phyloP scores from a whole-genome alignment of 2,888 invertebrate species.

The Ophraella communa region DNA sequence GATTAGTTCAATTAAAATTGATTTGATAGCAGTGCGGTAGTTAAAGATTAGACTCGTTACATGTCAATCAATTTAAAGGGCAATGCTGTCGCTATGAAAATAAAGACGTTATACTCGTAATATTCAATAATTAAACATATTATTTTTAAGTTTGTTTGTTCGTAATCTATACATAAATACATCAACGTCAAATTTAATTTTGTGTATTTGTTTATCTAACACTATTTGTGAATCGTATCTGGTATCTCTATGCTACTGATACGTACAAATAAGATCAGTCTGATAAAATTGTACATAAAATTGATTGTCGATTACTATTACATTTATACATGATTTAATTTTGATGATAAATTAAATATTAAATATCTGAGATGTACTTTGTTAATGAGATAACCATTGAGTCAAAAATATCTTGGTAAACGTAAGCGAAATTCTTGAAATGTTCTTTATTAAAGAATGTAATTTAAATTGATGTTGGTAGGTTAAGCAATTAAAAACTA shows the following conservation, averaged over 20 bases:
- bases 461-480: neutral
- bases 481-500: neutral
- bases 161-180: neutral
- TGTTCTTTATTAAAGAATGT: no score
- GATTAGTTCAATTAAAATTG: slow-evolving; percentile 2
- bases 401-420: neutral
- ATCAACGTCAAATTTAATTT: slow-evolving; percentile 16
- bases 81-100: neutral
- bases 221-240: slow-evolving; percentile 10
- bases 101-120: neutral
- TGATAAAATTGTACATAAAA: neutral
- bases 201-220: slow-evolving; percentile 13
- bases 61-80: neutral
- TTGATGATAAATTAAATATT: no score
- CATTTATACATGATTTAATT: no score
- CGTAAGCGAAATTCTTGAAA: neutral
- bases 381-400: no score
- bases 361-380: no score
- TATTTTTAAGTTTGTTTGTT: no score
- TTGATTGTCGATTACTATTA: neutral
- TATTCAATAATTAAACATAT: neutral
- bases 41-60: neutral
- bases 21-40: neutral
- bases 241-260: neutral
- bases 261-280: neutral